Percentiles rank a stretch among this genome's conserved stretches.
Conservation (phyloP, 2,797 vertebrate species). For the Sebastes nivosus region DNA sequence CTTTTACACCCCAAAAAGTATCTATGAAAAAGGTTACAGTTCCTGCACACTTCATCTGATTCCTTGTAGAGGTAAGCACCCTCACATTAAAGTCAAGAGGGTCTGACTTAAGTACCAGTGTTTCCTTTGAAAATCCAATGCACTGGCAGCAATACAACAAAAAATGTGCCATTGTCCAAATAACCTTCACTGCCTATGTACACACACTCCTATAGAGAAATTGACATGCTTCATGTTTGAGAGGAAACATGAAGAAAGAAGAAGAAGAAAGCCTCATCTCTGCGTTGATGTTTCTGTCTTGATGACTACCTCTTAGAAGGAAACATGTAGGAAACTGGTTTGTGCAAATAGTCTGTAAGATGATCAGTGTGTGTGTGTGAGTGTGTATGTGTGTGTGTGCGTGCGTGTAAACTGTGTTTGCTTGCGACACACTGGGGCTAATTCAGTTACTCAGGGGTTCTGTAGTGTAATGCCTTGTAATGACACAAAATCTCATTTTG, state of each 20-base stretch:
- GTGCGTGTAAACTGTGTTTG: constrained; percentile 41
- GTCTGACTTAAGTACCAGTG: not conserved
- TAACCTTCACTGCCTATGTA: not conserved
- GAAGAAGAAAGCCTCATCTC: not conserved
- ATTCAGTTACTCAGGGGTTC: constrained; percentile 77
- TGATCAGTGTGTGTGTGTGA: constrained; percentile 25
- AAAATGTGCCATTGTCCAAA: not conserved
- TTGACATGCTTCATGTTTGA: not conserved
- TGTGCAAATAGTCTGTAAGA: constrained; percentile 41
- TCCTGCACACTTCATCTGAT: not conserved
- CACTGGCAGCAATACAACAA: not conserved
- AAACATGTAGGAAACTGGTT: constrained; percentile 10
- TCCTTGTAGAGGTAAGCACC: not conserved
- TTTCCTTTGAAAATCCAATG: not conserved
- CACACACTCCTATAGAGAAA: not conserved
- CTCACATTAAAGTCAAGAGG: not conserved
- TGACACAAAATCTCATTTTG: constrained; percentile 80
- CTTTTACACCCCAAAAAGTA: not conserved
- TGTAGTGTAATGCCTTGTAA: constrained; percentile 78
- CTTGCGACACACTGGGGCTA: constrained; percentile 64
- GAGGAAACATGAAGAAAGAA: not conserved
- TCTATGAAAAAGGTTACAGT: not conserved
- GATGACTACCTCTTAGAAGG: constrained; percentile 15
- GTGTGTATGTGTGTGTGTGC: constrained; percentile 2
- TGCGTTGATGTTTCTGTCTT: not conserved